Percentiles rank a stretch among this genome's conserved stretches.
Evolutionary conservation across 2,113 vertebrate species (phyloP).

Genomic region (Leucosticte australis): DNA sequence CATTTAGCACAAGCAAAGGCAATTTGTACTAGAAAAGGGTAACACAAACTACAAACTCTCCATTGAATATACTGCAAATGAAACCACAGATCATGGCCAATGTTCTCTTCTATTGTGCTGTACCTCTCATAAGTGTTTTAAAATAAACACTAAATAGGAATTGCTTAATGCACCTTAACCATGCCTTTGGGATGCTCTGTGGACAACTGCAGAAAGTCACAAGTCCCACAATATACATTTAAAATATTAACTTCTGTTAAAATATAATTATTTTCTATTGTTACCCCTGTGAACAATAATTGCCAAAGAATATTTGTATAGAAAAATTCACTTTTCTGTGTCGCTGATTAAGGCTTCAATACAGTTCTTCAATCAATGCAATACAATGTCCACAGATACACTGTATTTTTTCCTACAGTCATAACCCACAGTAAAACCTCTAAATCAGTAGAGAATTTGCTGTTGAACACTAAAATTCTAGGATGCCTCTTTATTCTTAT

Average conservation of each 20-base stretch:
- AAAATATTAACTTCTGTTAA: constrained; percentile 5
- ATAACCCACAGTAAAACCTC: not conserved
- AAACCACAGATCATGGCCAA: not conserved
- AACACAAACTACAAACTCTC: not conserved
- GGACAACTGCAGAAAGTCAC: not conserved
- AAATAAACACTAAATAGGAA: not conserved
- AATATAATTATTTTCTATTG: not conserved
- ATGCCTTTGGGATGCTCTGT: not conserved
- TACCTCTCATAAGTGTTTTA: not conserved
- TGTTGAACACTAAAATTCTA: not conserved
- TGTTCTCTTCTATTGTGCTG: not conserved
- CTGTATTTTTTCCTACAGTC: not conserved
- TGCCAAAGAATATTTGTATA: not conserved
- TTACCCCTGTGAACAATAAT: not conserved
- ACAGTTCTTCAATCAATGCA: not conserved
- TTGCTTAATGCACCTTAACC: not conserved
- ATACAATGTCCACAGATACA: not conserved
- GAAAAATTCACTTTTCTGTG: not conserved
- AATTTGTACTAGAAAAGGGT: not conserved
- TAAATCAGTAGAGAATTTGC: not conserved
- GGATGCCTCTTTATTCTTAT: not conserved
- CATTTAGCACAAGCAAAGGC: not conserved
- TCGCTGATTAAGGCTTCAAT: not conserved
- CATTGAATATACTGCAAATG: not conserved
- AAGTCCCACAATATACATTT: not conserved